Percentiles rank a stretch among this genome's conserved stretches.
Conservation (phyloP, 2,888 invertebrate species). For the Oasisia sp. region DNA sequence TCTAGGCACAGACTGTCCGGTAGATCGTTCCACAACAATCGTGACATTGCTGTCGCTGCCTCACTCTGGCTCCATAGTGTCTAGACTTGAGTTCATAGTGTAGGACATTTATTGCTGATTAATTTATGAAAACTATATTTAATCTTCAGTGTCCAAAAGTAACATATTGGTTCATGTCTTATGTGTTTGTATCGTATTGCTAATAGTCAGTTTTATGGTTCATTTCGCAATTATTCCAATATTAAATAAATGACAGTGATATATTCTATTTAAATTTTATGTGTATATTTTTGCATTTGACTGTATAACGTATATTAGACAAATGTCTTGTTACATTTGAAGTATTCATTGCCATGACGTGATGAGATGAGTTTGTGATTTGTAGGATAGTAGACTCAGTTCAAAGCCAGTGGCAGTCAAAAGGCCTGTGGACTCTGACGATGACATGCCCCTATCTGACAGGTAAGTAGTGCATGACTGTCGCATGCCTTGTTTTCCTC, state of each 20-base stretch:
- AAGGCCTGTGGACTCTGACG: conserved; percentile 54
- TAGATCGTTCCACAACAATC: too few relatives aligned
- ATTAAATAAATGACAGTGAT: neutral
- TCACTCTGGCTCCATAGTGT: too few relatives aligned
- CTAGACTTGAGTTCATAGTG: too few relatives aligned
- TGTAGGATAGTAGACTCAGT: neutral
- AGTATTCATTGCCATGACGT: conserved; percentile 21
- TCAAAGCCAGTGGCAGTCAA: neutral
- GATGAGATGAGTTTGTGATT: conserved; percentile 18
- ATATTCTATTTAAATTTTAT: too few relatives aligned
- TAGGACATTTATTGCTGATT: too few relatives aligned
- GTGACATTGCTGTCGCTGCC: too few relatives aligned
- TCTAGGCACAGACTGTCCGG: too few relatives aligned
- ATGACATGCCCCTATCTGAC: conserved; percentile 56
- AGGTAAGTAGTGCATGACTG: conserved; percentile 43
- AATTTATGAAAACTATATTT: neutral
- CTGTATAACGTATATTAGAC: neutral
- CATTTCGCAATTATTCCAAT: neutral
- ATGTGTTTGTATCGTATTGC: neutral
- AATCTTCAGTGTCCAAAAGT: neutral
- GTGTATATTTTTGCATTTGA: too few relatives aligned
- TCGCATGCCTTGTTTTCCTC: neutral
- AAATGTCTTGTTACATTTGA: conserved; percentile 14
- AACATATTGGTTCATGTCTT: neutral
- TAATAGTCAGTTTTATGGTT: neutral